A percentile compares a stretch with the other conserved stretches of the same genome.
Conservation (phyloP, 2,888 invertebrate species). For the Oxystoma pomonae region DNA sequence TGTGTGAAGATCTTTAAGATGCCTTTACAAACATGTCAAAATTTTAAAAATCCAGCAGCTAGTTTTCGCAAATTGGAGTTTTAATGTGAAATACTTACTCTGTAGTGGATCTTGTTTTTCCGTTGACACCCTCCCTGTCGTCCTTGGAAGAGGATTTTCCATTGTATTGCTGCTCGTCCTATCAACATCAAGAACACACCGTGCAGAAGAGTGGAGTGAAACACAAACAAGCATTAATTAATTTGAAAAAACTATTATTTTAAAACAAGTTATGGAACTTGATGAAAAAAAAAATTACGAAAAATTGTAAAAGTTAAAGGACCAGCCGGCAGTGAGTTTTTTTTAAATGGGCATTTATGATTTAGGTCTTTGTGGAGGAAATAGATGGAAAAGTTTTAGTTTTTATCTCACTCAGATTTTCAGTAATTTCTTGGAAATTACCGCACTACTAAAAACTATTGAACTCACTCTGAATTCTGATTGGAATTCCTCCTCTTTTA, state of each 20-base stretch:
- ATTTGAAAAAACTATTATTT: constrained; percentile 1
- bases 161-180: constrained; percentile 47
- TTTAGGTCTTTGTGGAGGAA: neutral
- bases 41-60: no score
- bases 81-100: constrained; percentile 51
- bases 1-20: no score
- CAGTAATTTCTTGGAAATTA: no score
- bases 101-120: constrained; percentile 39
- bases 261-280: no score
- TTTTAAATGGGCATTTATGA: constrained; percentile 2
- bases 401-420: no score
- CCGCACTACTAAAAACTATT: no score
- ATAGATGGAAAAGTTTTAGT: no score
- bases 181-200: constrained; percentile 48
- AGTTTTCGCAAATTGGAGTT: no score
- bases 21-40: no score
- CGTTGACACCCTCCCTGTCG: constrained; percentile 55
- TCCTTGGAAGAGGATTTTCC: constrained; percentile 52
- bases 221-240: constrained; percentile 49
- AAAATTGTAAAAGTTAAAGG: neutral
- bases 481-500: no score
- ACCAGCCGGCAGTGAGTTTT: no score
- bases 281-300: neutral
- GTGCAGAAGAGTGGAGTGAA: constrained; percentile 39
- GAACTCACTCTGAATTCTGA: no score